These are phyloP conservation scores for Bradysia coprophila DNA, from an alignment of 1,140 invertebrate genomes.

Conservation along the genomic window DNA sequence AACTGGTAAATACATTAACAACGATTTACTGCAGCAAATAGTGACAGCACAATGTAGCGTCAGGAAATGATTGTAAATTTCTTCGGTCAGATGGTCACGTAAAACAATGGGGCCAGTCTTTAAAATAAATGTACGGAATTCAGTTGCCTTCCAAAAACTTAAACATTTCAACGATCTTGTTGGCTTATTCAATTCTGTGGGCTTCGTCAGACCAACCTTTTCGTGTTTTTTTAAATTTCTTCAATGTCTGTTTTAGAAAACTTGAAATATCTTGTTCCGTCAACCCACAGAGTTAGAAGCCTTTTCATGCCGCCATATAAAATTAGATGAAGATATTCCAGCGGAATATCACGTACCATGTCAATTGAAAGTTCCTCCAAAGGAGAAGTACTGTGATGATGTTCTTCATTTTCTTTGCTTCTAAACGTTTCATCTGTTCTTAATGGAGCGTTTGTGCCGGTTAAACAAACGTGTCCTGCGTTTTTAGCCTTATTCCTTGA, in stretches of 20 bases:
- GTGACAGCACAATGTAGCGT: background rate
- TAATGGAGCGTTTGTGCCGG: background rate
- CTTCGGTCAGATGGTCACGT: constrained; percentile 1
- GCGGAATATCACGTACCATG: background rate
- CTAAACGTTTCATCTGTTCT: background rate
- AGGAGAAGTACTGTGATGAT: background rate
- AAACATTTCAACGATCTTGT: constrained; percentile 1
- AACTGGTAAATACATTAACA: constrained; percentile 1
- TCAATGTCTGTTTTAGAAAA: background rate
- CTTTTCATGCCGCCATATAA: constrained; percentile 6
- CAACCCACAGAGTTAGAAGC: constrained; percentile 5
- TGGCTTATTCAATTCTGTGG: constrained; percentile 3
- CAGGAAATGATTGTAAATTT: constrained; percentile 3
- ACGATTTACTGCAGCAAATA: constrained; percentile 3
- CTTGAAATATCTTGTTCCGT: background rate
- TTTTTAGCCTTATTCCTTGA: too few relatives aligned
- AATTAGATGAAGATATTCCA: background rate
- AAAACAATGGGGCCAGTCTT: constrained; percentile 2
- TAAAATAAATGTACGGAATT: constrained; percentile 5
- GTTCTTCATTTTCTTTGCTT: background rate
- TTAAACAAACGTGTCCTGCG: constrained; percentile 1
- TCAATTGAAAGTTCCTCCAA: background rate
- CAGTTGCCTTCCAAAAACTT: constrained; percentile 5
- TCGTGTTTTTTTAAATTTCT: background rate
- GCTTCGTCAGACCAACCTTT: background rate